A percentile compares a stretch with the other conserved stretches of the same genome.
phyloP scores from a whole-genome alignment of 2,888 invertebrate species.

The Entomobrya proxima region DNA sequence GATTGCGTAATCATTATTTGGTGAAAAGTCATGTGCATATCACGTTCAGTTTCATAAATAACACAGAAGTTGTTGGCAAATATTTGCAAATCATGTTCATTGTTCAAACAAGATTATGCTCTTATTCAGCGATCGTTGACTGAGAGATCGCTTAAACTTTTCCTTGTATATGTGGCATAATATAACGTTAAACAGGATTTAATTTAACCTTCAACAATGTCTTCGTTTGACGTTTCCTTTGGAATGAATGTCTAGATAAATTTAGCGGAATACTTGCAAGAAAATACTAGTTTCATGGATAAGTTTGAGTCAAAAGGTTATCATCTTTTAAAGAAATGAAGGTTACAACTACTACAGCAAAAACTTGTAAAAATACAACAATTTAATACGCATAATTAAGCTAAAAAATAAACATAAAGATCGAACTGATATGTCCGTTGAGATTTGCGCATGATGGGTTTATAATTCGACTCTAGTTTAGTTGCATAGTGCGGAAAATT shows the following conservation, averaged over 20 bases:
- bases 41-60: not conserved
- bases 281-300: not conserved
- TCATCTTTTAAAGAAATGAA: not conserved
- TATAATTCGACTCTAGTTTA: too few species aligned
- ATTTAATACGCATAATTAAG: too few species aligned
- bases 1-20: not conserved
- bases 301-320: slow-evolving; percentile 4
- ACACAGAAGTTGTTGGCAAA: not conserved
- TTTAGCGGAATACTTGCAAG: not conserved
- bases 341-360: slow-evolving; percentile 8
- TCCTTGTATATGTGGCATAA: too few species aligned
- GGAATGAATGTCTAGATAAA: not conserved
- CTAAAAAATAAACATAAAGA: too few species aligned
- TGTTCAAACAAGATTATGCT: not conserved
- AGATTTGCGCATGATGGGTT: too few species aligned
- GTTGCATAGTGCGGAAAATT: not conserved
- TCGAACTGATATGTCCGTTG: too few species aligned
- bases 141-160: not conserved
- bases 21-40: not conserved
- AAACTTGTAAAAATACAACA: not conserved
- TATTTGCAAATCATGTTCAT: not conserved
- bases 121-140: not conserved
- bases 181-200: too few species aligned
- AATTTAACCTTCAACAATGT: slow-evolving; percentile 10
- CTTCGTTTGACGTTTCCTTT: not conserved